A percentile compares a stretch with the other conserved stretches of the same genome.
These are phyloP conservation scores for Magallana angulata DNA, from an alignment of 1,140 invertebrate species.

Conservation along the genomic window DNA sequence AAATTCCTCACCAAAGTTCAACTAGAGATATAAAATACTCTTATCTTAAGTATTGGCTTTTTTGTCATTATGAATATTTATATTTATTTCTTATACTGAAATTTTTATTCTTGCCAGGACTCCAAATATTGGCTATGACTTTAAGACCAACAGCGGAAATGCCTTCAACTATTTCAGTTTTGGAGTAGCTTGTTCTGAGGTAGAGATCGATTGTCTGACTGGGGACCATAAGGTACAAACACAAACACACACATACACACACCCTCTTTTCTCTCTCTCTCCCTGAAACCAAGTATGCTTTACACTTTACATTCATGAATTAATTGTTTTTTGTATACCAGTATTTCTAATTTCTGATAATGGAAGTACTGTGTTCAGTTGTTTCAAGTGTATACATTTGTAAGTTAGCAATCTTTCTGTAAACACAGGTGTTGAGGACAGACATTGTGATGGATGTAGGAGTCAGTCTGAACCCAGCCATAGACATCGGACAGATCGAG, in stretches of 20 bases:
- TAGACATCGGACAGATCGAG: conserved; percentile 97
- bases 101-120: conserved; percentile 76
- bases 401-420: too few species aligned
- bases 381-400: too few species aligned
- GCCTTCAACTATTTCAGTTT: conserved; percentile 70
- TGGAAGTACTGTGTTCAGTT: too few species aligned
- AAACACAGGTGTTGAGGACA: conserved; percentile 86
- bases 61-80: too few species aligned
- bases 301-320: background rate
- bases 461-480: conserved; percentile 95
- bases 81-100: too few species aligned
- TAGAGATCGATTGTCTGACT: conserved; percentile 82
- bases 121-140: conserved; percentile 88
- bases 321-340: too few species aligned
- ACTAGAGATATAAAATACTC: too few species aligned
- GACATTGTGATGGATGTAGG: conserved; percentile 98
- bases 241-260: conserved; percentile 23
- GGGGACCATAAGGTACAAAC: conserved; percentile 79
- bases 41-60: too few species aligned
- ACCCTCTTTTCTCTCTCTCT: background rate
- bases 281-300: background rate
- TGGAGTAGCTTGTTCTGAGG: conserved; percentile 76
- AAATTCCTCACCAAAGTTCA: too few species aligned
- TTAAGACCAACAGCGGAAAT: conserved; percentile 77
- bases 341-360: too few species aligned